phyloP scores from a whole-genome alignment of 2,888 invertebrate species.

The Phragmatobia fuliginosa region DNA sequence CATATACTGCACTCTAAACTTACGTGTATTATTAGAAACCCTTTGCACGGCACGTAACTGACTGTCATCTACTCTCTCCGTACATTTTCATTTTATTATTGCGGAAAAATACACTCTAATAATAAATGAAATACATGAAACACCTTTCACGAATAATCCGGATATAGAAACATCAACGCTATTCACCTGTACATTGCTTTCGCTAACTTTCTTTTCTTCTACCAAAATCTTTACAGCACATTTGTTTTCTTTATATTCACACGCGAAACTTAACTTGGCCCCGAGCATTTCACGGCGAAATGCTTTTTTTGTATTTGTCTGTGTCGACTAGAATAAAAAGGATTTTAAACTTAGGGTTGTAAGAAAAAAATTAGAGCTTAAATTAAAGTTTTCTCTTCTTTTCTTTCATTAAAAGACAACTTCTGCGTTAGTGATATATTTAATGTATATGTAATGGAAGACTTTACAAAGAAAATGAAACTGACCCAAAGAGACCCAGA shows the following conservation, averaged over 20 bases:
- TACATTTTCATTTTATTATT: background rate
- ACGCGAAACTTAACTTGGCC: slow-evolving; percentile 40
- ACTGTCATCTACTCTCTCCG: background rate
- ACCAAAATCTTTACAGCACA: slow-evolving; percentile 27
- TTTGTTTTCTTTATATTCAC: slow-evolving; percentile 36
- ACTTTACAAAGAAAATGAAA: no score
- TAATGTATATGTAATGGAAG: no score
- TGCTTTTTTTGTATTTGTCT: slow-evolving; percentile 53
- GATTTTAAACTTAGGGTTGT: slow-evolving; percentile 39
- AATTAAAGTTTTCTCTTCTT: no score
- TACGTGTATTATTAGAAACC: background rate
- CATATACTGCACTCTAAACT: background rate
- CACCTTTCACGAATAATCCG: slow-evolving; percentile 14
- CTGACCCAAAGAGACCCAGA: no score
- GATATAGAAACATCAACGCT: slow-evolving; percentile 3
- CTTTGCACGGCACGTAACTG: background rate
- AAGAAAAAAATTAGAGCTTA: slow-evolving; percentile 8
- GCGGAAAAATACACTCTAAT: slow-evolving; percentile 3
- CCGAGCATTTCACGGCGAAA: slow-evolving; percentile 49
- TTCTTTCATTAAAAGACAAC: no score
- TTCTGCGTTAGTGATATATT: no score
- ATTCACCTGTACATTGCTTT: slow-evolving; percentile 20
- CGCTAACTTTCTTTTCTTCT: background rate
- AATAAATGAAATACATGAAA: slow-evolving; percentile 13
- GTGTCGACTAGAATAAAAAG: slow-evolving; percentile 47